Conservation (phyloP, 2,113 vertebrate genomes). For the Pristiophorus japonicus region DNA sequence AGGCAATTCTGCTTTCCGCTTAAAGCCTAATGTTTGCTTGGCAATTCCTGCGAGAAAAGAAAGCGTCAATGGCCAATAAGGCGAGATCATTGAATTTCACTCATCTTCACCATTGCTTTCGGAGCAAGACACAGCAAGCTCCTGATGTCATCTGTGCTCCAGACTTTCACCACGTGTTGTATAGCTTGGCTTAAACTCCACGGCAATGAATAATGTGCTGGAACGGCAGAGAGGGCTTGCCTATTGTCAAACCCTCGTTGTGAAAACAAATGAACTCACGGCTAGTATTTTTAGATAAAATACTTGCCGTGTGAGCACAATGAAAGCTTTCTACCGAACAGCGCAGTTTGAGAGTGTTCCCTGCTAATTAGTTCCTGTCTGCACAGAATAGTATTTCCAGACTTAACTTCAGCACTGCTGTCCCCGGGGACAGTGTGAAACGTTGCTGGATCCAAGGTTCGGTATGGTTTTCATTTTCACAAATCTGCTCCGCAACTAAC, state of each 20-base stretch:
- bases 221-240: not conserved
- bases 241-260: not conserved
- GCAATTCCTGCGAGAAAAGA: not conserved
- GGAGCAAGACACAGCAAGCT: not conserved
- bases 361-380: not conserved
- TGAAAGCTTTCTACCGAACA: not conserved
- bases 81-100: not conserved
- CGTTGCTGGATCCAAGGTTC: not conserved
- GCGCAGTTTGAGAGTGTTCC: not conserved
- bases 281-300: not conserved
- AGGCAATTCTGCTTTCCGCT: no score
- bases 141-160: not conserved
- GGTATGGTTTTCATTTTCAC: not conserved
- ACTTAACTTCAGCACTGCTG: not conserved
- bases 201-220: not conserved
- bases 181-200: not conserved
- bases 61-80: not conserved
- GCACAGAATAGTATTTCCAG: not conserved
- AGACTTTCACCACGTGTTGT: not conserved
- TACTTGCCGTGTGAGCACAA: not conserved
- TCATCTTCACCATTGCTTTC: not conserved
- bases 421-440: not conserved
- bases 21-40: not conserved
- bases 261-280: not conserved
- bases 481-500: not conserved